phyloP scores from a whole-genome alignment of 2,888 invertebrate species.

The Zygogramma bicolorata region DNA sequence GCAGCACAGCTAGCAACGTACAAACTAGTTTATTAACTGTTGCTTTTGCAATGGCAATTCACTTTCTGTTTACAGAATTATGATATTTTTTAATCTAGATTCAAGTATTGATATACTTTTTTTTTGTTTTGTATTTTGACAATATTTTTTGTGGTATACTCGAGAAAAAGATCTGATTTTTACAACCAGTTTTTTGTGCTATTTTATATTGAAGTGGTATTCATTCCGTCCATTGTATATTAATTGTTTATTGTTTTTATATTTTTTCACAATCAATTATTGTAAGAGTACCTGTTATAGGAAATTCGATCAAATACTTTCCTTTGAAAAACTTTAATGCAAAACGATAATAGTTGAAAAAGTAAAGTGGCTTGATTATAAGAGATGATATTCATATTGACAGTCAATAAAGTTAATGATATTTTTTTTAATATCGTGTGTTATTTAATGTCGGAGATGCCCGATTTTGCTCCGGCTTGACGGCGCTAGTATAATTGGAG shows the following conservation, averaged over 20 bases:
- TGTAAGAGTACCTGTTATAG: constrained; percentile 28
- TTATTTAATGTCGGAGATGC: not conserved
- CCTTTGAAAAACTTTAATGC: not conserved
- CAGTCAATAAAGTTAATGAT: not conserved
- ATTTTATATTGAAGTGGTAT: constrained; percentile 35
- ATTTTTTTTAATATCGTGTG: not conserved
- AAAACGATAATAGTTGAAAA: not conserved
- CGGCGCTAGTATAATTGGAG: too few species aligned
- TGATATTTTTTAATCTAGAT: constrained; percentile 32
- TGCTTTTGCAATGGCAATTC: constrained; percentile 21
- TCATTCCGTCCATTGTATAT: constrained; percentile 42
- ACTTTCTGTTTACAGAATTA: constrained; percentile 28
- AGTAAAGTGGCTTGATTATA: not conserved
- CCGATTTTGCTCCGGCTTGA: too few species aligned
- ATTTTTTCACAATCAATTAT: constrained; percentile 34
- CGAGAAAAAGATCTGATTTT: constrained; percentile 36
- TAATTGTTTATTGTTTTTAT: constrained; percentile 31
- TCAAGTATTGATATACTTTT: constrained; percentile 23
- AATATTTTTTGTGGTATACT: constrained; percentile 12
- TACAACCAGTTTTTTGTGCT: constrained; percentile 20
- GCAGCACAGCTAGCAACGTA: constrained; percentile 43
- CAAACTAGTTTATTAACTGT: constrained; percentile 34
- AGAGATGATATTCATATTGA: not conserved
- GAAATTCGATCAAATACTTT: not conserved
- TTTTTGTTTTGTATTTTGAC: constrained; percentile 14